phyloP scores from a whole-genome alignment of 2,113 vertebrate genomes.

The Tretioscincus oriximinensis region DNA sequence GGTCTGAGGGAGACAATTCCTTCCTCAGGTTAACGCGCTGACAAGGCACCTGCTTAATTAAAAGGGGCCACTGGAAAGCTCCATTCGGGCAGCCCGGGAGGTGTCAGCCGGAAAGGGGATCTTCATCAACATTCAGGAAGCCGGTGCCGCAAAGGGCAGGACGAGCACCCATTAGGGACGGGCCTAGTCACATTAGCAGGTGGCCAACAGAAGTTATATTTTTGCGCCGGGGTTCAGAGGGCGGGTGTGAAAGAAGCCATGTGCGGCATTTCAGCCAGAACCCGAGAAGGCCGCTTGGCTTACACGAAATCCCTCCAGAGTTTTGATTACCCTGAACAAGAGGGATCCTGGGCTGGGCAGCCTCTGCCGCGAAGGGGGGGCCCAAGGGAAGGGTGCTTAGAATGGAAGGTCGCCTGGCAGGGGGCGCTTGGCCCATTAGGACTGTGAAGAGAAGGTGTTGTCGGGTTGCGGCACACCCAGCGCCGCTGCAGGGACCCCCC shows the following conservation, averaged over 20 bases:
- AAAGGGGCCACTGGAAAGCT: neutral
- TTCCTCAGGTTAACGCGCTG: neutral
- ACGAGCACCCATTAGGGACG: neutral
- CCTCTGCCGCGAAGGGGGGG: neutral
- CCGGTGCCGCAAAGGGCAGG: neutral
- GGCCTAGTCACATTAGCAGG: neutral
- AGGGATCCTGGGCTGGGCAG: neutral
- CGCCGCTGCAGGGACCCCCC: neutral
- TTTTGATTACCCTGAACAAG: neutral
- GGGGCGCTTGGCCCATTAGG: neutral
- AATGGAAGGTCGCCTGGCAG: neutral
- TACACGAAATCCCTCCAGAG: neutral
- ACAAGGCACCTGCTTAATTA: neutral
- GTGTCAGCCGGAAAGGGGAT: too few relatives aligned
- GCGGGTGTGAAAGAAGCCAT: neutral
- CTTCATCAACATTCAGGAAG: too few relatives aligned
- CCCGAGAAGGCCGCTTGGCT: neutral
- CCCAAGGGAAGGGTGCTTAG: neutral
- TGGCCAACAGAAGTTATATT: neutral
- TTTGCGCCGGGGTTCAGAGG: neutral
- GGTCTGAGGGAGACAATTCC: neutral
- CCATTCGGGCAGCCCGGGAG: neutral
- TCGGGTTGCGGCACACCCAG: neutral
- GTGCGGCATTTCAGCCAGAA: neutral
- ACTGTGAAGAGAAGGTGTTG: constrained; percentile 9